A percentile compares a stretch with the other conserved stretches of the same genome.
These are phyloP conservation scores for Scaptomyza pallida DNA, from an alignment of 1,140 invertebrate species.

Conservation along the genomic window DNA sequence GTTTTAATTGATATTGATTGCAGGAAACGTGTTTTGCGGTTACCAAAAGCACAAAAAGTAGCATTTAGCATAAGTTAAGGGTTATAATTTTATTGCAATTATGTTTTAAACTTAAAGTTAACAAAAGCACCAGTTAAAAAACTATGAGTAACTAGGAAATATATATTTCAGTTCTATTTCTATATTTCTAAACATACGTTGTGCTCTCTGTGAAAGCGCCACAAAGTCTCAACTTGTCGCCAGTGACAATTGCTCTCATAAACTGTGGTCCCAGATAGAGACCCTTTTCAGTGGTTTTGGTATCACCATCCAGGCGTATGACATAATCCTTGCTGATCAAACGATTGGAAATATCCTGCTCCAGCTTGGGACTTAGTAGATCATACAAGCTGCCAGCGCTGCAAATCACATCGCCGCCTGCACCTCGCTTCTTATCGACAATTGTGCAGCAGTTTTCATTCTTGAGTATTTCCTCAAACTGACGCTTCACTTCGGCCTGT, in stretches of 20 bases:
- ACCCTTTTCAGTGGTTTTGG: conserved; percentile 50
- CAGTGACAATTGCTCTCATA: conserved; percentile 75
- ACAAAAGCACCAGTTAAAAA: conserved; percentile 37
- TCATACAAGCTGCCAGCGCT: conserved; percentile 50
- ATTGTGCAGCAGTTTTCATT: conserved; percentile 67
- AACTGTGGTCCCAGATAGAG: conserved; percentile 77
- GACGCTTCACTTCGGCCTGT: conserved; percentile 48
- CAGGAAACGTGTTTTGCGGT: conserved; percentile 3
- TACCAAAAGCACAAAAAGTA: background rate
- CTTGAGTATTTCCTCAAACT: conserved; percentile 67
- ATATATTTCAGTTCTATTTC: too few relatives aligned
- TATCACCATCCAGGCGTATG: conserved; percentile 65
- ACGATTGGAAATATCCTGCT: conserved; percentile 59
- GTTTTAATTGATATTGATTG: conserved; percentile 32
- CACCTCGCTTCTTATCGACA: conserved; percentile 49
- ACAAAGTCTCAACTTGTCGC: conserved; percentile 74
- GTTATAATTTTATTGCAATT: conserved; percentile 21
- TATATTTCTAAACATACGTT: conserved; percentile 68
- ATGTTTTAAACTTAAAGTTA: conserved; percentile 18
- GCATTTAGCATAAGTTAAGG: background rate
- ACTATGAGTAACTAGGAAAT: too few relatives aligned
- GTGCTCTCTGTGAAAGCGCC: conserved; percentile 83
- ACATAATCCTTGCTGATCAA: conserved; percentile 79
- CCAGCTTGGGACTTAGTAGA: conserved; percentile 52
- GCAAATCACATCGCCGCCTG: conserved; percentile 27